Base-by-base conservation (phyloP, 2,888 invertebrate species). In the Meteorus cinctellus region DNA sequence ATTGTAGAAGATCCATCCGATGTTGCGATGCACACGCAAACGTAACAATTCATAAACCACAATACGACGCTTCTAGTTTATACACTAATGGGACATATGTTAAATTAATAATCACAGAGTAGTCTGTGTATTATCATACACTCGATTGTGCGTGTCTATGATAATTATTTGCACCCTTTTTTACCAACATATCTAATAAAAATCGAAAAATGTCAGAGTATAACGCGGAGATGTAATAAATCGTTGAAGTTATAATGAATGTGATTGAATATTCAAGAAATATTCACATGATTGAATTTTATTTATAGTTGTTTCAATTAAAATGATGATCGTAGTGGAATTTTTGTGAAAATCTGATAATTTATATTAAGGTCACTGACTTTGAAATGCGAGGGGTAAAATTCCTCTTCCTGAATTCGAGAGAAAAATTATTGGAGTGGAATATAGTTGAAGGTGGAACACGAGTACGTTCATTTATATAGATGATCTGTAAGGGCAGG, bases 81-180 rank as follows among this genome's bases (percentile, higher is more conserved):
- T 29, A 63, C 19, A 34, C 65, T 31, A 24, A 36, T 29, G 63
- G 34, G 65, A 65, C 65, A 34, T 65, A n/a, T 34, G 65, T 65
- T 65, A 65, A 65, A 65, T 65, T 65, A 55, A 65, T 65, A 65
- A 65, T 36, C 36, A 65, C 19, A 19, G 19, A 19, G 63, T n/a
- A 65, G 36, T 31, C 41, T n/a, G 19, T 62, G 12, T 31, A 31
- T 36, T 31, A 19, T 8, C 2, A 41, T 41, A 36, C 12, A 55
- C 19, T 19, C 55, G 19, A 55, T 55, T 8, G 55, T 55, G 55
- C 55, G 55, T 55, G 55, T 55, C 8, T 19, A 34, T 65, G 36
- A 65, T 36, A 65, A 65, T 65, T 65, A 65, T 41, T 65, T 19
- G 19, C 65, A 65, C 41, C 36, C 41, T 19, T 24, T 41, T 65